Conservation (phyloP, 1,140 invertebrate genomes). For the Drosophila kohkoa region DNA sequence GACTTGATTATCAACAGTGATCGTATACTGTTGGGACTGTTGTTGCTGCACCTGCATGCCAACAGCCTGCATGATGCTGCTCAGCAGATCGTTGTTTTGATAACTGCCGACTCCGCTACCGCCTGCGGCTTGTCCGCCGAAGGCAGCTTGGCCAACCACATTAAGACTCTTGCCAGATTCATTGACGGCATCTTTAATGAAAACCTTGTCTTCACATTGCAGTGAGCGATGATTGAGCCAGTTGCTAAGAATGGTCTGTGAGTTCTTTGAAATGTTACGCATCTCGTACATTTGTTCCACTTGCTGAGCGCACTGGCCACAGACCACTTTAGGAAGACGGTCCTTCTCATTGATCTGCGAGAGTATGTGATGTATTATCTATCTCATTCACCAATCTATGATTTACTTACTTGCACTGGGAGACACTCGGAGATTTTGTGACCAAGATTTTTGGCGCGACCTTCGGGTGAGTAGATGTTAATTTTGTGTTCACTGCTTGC, state of each 20-base stretch:
- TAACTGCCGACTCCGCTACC: conserved; percentile 24
- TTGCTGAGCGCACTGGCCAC: conserved; percentile 88
- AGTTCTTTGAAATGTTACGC: conserved; percentile 88
- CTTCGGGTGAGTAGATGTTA: conserved; percentile 89
- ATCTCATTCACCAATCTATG: not conserved
- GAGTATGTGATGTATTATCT: not conserved
- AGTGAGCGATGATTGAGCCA: conserved; percentile 89
- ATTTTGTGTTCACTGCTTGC: conserved; percentile 88
- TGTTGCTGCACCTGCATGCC: conserved; percentile 72
- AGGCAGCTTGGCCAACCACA: conserved; percentile 38
- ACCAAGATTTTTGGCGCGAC: conserved; percentile 87
- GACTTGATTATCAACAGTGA: conserved; percentile 86
- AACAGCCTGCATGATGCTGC: conserved; percentile 80
- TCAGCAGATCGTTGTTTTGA: conserved; percentile 68
- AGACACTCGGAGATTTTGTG: conserved; percentile 88
- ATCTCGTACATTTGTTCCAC: conserved; percentile 88
- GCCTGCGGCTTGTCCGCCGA: conserved; percentile 48
- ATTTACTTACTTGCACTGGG: conserved; percentile 86
- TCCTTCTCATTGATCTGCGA: conserved; percentile 88
- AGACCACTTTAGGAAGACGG: conserved; percentile 90
- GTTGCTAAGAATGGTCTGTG: conserved; percentile 89
- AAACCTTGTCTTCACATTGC: conserved; percentile 88
- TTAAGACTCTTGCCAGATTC: conserved; percentile 72
- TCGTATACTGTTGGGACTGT: conserved; percentile 78
- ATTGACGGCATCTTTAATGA: conserved; percentile 86